Conservation (phyloP, 2,888 invertebrate genomes). For the Drosophila merina region DNA sequence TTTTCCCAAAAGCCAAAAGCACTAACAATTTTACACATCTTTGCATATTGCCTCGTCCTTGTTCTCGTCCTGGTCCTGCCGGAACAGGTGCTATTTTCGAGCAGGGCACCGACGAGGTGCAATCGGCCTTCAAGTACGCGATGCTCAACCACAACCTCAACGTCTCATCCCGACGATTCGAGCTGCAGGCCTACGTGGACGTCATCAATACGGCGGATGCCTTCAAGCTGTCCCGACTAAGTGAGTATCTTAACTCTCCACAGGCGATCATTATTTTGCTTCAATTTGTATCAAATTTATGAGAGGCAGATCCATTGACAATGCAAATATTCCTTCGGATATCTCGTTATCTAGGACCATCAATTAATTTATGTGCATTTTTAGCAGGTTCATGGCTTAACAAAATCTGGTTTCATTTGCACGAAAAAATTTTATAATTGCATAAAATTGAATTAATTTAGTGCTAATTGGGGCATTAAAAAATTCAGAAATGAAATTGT, state of each 20-base stretch:
- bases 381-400: slow-evolving; percentile 8
- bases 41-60: slow-evolving; percentile 17
- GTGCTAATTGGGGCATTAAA: not conserved
- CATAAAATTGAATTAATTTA: not conserved
- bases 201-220: slow-evolving; percentile 97
- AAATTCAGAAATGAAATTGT: not conserved
- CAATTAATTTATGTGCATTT: slow-evolving; percentile 46
- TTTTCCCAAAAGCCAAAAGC: slow-evolving; percentile 18
- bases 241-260: slow-evolving; percentile 86
- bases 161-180: slow-evolving; percentile 90
- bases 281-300: not conserved
- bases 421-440: not conserved
- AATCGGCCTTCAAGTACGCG: slow-evolving; percentile 96
- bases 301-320: slow-evolving; percentile 4
- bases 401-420: slow-evolving; percentile 1
- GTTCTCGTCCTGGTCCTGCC: not conserved
- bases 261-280: not conserved
- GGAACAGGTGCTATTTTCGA: slow-evolving; percentile 95
- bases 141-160: slow-evolving; percentile 94
- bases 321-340: slow-evolving; percentile 1
- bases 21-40: slow-evolving; percentile 41
- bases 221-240: slow-evolving; percentile 94
- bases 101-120: slow-evolving; percentile 95
- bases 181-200: slow-evolving; percentile 94
- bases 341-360: slow-evolving; percentile 23